Percentiles rank a stretch among this genome's conserved stretches.
Conservation (phyloP, 2,888 invertebrate species). For the Drosophila tanythrix region DNA sequence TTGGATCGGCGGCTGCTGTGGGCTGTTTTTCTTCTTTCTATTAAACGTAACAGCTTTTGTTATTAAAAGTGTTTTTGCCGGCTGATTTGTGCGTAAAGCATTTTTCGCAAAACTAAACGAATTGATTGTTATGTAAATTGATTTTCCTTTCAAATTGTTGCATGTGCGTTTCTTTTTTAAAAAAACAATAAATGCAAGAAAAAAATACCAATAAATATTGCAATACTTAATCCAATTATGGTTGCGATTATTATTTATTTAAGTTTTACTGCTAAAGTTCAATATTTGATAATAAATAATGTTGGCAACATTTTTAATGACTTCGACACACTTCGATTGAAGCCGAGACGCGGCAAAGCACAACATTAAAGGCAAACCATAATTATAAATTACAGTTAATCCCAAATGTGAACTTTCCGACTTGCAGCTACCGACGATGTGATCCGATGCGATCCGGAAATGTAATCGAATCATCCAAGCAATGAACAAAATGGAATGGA, state of each 20-base stretch:
- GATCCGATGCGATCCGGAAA: conserved; percentile 63
- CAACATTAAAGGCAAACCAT: neutral
- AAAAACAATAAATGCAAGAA: neutral
- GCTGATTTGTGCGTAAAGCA: conserved; percentile 65
- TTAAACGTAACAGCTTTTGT: conserved; percentile 55
- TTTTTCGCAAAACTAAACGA: conserved; percentile 49
- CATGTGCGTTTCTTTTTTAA: neutral
- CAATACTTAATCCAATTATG: neutral
- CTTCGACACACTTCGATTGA: neutral
- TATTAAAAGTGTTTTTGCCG: conserved; percentile 57
- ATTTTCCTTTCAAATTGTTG: conserved; percentile 36
- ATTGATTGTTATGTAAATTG: conserved; percentile 63
- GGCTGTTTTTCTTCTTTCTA: conserved; percentile 33
- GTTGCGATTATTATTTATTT: neutral
- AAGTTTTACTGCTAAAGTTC: neutral
- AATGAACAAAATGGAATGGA: conserved; percentile 21
- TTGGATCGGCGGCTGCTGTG: conserved; percentile 28
- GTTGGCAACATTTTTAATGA: neutral
- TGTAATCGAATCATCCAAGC: conserved; percentile 53
- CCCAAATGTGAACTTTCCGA: conserved; percentile 12
- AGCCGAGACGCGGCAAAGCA: neutral
- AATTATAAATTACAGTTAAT: neutral
- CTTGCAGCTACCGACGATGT: conserved; percentile 18
- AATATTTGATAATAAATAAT: neutral
- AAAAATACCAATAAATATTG: neutral